phyloP scores from a whole-genome alignment of 2,888 invertebrate genomes.

The Amorpha juglandis region DNA sequence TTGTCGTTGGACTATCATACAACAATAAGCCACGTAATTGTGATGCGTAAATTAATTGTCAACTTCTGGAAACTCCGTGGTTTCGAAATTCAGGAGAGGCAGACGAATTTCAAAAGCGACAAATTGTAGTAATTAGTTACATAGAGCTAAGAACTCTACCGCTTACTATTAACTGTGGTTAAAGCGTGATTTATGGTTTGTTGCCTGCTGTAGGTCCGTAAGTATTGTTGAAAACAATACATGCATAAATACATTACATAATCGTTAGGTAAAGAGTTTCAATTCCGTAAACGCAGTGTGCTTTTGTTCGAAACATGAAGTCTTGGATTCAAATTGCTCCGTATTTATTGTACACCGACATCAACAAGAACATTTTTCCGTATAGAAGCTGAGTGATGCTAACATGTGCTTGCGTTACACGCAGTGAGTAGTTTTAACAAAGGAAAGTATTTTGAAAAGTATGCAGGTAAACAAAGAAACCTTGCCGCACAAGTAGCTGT shows the following conservation, averaged over 20 bases:
- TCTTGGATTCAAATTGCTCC: slow-evolving; percentile 20
- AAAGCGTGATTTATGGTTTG: slow-evolving; percentile 19
- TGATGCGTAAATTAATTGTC: slow-evolving; percentile 54
- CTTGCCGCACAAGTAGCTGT: slow-evolving; percentile 65
- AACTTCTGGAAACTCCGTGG: slow-evolving; percentile 55
- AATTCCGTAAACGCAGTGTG: slow-evolving; percentile 17
- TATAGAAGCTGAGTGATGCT: slow-evolving; percentile 22
- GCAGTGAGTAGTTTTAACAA: slow-evolving; percentile 76
- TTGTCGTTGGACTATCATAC: not conserved
- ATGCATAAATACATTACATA: slow-evolving; percentile 9
- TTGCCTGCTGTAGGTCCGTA: slow-evolving; percentile 4
- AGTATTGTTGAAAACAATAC: slow-evolving; percentile 3
- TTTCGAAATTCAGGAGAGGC: slow-evolving; percentile 46
- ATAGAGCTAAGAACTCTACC: slow-evolving; percentile 23
- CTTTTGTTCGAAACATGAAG: slow-evolving; percentile 21
- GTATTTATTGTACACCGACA: slow-evolving; percentile 20
- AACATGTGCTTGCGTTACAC: slow-evolving; percentile 54
- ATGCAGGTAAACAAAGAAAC: slow-evolving; percentile 77
- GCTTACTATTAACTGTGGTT: slow-evolving; percentile 12
- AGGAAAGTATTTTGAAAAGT: slow-evolving; percentile 80
- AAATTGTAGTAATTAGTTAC: slow-evolving; percentile 36
- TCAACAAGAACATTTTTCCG: slow-evolving; percentile 24
- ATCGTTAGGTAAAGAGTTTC: slow-evolving; percentile 4
- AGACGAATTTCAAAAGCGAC: slow-evolving; percentile 44
- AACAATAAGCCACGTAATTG: not conserved